phyloP scores from a whole-genome alignment of 2,888 invertebrate species.

The Belgica antarctica region DNA sequence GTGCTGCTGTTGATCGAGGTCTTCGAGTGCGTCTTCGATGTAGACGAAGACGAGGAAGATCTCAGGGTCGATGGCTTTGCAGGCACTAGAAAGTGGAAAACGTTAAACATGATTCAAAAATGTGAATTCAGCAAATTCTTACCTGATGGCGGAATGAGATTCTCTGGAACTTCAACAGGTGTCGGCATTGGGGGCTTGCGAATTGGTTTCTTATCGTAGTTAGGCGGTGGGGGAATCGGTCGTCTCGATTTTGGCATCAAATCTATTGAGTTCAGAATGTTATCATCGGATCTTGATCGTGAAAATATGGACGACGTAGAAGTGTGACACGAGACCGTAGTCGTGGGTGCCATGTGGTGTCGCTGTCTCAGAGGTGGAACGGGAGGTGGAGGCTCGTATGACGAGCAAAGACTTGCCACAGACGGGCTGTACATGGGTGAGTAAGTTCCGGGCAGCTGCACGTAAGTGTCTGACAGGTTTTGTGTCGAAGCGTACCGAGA shows the following conservation, averaged over 20 bases:
- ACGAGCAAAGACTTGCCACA: conserved; percentile 64
- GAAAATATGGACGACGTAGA: conserved; percentile 58
- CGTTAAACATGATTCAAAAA: conserved; percentile 13
- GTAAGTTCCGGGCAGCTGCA: conserved; percentile 63
- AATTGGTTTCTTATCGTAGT: conserved; percentile 55
- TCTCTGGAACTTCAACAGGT: conserved; percentile 54
- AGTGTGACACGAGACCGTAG: conserved; percentile 48
- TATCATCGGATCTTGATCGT: conserved; percentile 77
- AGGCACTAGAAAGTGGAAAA: conserved; percentile 36
- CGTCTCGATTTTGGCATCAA: conserved; percentile 58
- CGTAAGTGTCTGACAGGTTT: conserved; percentile 73
- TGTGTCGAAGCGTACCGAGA: conserved; percentile 77
- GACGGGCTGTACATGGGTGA: conserved; percentile 64
- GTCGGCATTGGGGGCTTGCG: conserved; percentile 57
- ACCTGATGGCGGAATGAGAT: conserved; percentile 51
- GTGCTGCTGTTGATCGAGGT: conserved; percentile 3
- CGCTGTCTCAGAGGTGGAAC: conserved; percentile 59
- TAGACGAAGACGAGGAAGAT: conserved; percentile 34
- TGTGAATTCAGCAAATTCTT: conserved; percentile 47
- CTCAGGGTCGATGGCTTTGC: conserved; percentile 36
- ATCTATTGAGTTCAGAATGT: conserved; percentile 70
- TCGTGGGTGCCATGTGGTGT: conserved; percentile 49
- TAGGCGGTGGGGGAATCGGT: conserved; percentile 61
- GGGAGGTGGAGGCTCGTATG: conserved; percentile 67
- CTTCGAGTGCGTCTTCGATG: conserved; percentile 11